Evolutionary conservation across 2,113 vertebrate species (phyloP).

Genomic region (Gavia stellata): DNA sequence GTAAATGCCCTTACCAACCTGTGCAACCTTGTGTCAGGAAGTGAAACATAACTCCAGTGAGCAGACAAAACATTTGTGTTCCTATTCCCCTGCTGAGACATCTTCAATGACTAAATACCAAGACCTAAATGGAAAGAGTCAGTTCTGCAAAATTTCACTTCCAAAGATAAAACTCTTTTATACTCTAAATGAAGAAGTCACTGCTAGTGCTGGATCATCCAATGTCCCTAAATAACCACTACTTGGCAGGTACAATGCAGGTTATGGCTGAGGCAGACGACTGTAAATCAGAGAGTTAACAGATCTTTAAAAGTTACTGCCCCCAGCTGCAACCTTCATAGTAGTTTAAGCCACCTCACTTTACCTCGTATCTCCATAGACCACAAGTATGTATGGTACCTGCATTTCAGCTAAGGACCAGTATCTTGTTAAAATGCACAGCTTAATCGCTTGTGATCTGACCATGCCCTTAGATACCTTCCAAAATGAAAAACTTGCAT

Average conservation of each 20-base stretch:
- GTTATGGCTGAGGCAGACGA: neutral
- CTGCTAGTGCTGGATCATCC: neutral
- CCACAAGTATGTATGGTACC: neutral
- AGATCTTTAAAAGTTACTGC: neutral
- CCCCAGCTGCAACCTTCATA: neutral
- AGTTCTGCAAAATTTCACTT: neutral
- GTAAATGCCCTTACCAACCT: neutral
- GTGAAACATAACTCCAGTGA: neutral
- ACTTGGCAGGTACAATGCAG: neutral
- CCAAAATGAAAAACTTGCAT: neutral
- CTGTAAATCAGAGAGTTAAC: neutral
- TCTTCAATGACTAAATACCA: neutral
- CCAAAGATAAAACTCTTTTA: neutral
- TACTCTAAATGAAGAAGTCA: neutral
- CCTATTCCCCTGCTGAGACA: neutral
- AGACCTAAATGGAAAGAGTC: neutral
- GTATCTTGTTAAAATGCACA: no score
- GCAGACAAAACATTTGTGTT: neutral
- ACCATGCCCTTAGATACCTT: neutral
- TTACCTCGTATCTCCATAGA: neutral
- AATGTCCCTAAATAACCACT: neutral
- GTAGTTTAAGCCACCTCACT: neutral
- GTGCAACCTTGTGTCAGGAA: neutral
- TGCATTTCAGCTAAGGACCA: neutral
- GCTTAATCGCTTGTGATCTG: neutral